Percentiles rank a stretch among this genome's conserved stretches.
phyloP scores from a whole-genome alignment of 2,797 vertebrate species.

The Hyperoplus immaculatus region DNA sequence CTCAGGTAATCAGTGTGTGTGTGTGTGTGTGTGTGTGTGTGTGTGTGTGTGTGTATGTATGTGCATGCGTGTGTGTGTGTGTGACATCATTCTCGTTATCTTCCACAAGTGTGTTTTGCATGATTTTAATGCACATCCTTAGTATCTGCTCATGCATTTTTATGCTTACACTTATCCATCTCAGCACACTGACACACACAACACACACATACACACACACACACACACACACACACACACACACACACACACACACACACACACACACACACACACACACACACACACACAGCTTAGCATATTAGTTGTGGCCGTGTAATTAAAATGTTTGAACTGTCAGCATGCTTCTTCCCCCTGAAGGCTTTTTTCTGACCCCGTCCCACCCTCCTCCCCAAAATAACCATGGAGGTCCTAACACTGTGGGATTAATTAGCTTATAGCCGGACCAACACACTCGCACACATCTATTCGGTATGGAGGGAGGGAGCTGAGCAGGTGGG shows the following conservation, averaged over 20 bases:
- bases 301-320: slow-evolving; percentile 44
- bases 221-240: too few relatives aligned
- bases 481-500: slow-evolving; percentile 50
- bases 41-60: neutral
- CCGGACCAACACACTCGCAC: slow-evolving; percentile 39
- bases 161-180: slow-evolving; percentile 22
- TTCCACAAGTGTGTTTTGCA: slow-evolving; percentile 16
- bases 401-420: slow-evolving; percentile 25
- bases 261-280: neutral
- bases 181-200: neutral
- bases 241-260: slow-evolving; percentile 11
- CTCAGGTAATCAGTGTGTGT: slow-evolving; percentile 10
- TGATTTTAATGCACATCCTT: slow-evolving; percentile 31
- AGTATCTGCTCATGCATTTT: slow-evolving; percentile 29
- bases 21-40: neutral
- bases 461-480: slow-evolving; percentile 63
- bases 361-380: slow-evolving; percentile 29
- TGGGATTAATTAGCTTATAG: slow-evolving; percentile 71
- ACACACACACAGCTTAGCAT: slow-evolving; percentile 9
- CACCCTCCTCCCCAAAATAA: neutral
- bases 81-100: slow-evolving; percentile 35
- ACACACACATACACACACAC: slow-evolving; percentile 1
- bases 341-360: slow-evolving; percentile 22
- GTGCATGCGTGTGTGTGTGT: neutral
- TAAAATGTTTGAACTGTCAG: slow-evolving; percentile 68